Evolutionary conservation across 2,113 vertebrate species (phyloP).

Genomic region (Siniperca chuatsi): DNA sequence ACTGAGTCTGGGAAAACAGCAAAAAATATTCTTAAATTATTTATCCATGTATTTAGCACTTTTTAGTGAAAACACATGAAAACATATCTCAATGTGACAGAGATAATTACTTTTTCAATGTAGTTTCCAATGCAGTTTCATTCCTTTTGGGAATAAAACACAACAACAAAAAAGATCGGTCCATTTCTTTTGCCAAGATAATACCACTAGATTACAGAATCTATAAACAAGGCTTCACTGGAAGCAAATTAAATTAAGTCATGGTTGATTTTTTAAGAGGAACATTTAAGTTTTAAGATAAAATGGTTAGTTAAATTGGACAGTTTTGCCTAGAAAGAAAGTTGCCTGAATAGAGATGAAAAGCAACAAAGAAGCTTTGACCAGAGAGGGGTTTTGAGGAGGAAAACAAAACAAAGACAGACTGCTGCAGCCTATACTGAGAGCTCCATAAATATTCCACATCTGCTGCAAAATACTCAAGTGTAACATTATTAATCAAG

Average conservation of each 20-base stretch:
- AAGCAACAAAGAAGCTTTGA: constrained; percentile 16
- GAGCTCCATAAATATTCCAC: constrained; percentile 31
- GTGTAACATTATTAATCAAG: constrained; percentile 28
- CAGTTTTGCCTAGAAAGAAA: constrained; percentile 2
- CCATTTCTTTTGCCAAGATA: constrained; percentile 10
- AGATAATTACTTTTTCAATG: constrained; percentile 19
- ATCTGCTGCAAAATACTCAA: constrained; percentile 18
- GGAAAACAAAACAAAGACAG: constrained; percentile 6
- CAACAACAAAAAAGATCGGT: not conserved
- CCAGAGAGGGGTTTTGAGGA: not conserved
- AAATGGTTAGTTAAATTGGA: constrained; percentile 7
- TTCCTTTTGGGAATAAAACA: not conserved
- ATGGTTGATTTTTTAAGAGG: constrained; percentile 12
- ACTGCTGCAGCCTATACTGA: not conserved
- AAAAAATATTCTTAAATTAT: constrained; percentile 27
- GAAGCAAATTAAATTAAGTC: constrained; percentile 26
- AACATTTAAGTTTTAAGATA: constrained; percentile 21
- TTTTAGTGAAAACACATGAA: constrained; percentile 41
- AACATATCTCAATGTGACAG: constrained; percentile 21
- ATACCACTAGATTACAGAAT: constrained; percentile 24
- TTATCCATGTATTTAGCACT: constrained; percentile 42
- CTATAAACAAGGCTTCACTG: constrained; percentile 35
- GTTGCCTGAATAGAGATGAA: not conserved
- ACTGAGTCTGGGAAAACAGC: constrained; percentile 50
- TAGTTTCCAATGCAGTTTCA: constrained; percentile 13